Base-by-base conservation (phyloP, 2,797 vertebrate species). In the Acridotheres tristis region DNA sequence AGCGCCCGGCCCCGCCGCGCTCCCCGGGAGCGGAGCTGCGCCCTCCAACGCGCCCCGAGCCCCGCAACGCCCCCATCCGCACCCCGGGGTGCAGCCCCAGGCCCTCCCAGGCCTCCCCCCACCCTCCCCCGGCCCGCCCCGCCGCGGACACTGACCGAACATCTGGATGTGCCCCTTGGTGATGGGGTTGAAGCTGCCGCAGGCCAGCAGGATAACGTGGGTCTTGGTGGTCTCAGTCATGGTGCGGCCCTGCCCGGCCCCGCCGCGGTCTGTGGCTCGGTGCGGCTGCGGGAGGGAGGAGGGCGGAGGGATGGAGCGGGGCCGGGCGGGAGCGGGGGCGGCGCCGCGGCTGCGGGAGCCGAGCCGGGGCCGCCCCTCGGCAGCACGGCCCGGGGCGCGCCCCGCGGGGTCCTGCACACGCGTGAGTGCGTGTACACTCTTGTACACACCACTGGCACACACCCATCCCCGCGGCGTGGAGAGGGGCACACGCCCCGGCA, bases 91-190 rank as follows among this genome's bases (percentile, higher is more conserved):
- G 42, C 75, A 32, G 9, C 26, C 45, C 19, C 65, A 29, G 36
- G 18, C 45, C 40, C 53, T 15, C 17, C 17, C 14, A 29, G 9
- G 38, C 38, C 38, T 38, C 38, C 38, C 38, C 38, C 38, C 38
- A 38, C 38, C 47, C 22, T 10, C 67, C 53, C 53, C 30, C 53
- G 29, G 30, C 53, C 53, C 30, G 53, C 48, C 48, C 53, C 53
- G 53, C 53, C 53, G 30, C 7, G 47, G 47, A 25, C 53, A 97
- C 99, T 99, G 97, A 99, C 99, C 99, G 95, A 99, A 99, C 99
- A 99, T 99, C 97, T 99, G 99, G 96, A 99, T 98, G 98, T 99
- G 99, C 94, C 99, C 99, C 96, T 99, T 99, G 91, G 99, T 99
- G 98, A 99, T 98, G 95, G 99, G 99, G 94, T 99, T 99, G 98